Base-by-base conservation (phyloP, 2,888 invertebrate species). In the Nyleta sp. region DNA sequence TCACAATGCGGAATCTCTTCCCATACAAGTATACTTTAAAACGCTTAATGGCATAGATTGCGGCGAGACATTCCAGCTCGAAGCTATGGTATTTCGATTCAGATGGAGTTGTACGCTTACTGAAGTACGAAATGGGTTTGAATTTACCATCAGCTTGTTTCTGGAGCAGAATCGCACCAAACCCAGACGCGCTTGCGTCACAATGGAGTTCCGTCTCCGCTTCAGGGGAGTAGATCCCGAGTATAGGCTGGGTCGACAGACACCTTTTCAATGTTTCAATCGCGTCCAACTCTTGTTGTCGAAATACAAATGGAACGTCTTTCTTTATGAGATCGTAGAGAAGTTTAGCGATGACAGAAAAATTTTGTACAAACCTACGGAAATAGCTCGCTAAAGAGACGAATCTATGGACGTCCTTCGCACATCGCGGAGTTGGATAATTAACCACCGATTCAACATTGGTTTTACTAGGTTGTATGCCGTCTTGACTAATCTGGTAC, bases 21-120 rank as follows among this genome's bases (percentile, higher is more conserved):
- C 85, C 85, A 0, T 71, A 78, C 0, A 89, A 31, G 48, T 87
- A 88, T 8, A 85, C 72, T 1, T 84, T 82, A 17, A 87, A 87
- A 11, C 86, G 74, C 10, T 81, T 57, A 0, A 88, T 46, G 0
- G 84, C 83, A 60, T 83, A 85, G 0, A 86, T 78, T 0, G 86
- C 80, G 0, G 87, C 86, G 2, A 88, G 65, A 22, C 77, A 79
- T 55, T 89, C 86, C 1, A 83, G 57, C 31, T 89, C 86, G 7
- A 85, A 83, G n/a, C 82, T 81, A 18, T 83, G 81, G 53, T 87
- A 87, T 10, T 81, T 84, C 0, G 59, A 8, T 65, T 89, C 85
- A 0, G 80, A 53, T 0, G 57, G 55, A 2, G 81, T 83, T 1
- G 85, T 78, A 8, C 81, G 75, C 18, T 83, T 76, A 2, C 83